A percentile compares a stretch with the other conserved stretches of the same genome.
These are phyloP conservation scores for Willisornis vidua DNA, from an alignment of 2,113 vertebrate species.

Conservation along the genomic window DNA sequence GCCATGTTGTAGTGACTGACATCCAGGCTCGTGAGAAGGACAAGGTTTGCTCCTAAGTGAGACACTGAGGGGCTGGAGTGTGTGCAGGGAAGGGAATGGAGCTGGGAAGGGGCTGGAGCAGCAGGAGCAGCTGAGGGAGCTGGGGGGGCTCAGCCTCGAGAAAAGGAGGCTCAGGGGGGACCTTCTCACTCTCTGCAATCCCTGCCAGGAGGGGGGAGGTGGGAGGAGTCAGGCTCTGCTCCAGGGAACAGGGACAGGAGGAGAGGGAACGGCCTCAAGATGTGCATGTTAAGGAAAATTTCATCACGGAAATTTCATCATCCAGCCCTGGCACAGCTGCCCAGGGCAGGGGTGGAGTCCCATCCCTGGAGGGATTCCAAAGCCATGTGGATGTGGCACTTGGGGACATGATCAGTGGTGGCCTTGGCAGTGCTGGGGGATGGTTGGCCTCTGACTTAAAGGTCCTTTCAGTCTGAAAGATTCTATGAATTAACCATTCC, in stretches of 20 bases:
- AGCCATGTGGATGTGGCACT: fast-evolving
- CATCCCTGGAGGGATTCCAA: background rate
- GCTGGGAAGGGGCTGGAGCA: background rate
- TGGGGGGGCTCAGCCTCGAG: background rate
- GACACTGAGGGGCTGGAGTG: fast-evolving
- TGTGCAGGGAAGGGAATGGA: fast-evolving
- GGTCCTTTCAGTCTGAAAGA: background rate
- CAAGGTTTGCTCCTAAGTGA: background rate
- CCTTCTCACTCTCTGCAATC: background rate
- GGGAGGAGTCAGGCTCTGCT: background rate
- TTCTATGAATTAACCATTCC: background rate
- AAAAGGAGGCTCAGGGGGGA: background rate
- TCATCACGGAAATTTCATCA: background rate
- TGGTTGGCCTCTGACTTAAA: background rate
- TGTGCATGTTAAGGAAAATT: too few relatives aligned
- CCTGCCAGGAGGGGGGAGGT: background rate
- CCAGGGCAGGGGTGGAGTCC: fast-evolving
- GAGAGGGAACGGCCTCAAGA: fast-evolving
- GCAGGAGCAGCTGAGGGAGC: fast-evolving
- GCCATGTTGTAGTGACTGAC: background rate
- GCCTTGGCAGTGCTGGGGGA: background rate
- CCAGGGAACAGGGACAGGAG: background rate
- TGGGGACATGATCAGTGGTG: background rate
- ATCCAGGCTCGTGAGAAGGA: background rate
- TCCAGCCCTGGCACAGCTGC: background rate